Base-by-base conservation (phyloP, 1,140 invertebrate species). In the Microplitis mediator region DNA sequence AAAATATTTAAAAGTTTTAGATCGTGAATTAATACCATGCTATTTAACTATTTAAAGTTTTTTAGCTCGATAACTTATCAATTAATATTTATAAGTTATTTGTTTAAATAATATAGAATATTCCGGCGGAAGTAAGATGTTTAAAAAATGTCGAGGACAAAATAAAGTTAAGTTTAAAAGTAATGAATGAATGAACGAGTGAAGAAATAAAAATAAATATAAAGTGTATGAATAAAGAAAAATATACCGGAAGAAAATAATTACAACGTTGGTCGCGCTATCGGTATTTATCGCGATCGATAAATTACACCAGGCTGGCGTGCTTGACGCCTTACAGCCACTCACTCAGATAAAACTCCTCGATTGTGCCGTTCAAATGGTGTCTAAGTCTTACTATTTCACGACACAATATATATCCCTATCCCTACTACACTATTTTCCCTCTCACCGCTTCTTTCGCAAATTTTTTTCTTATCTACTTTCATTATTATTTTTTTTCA, bases 291-390 rank as follows among this genome's bases (percentile, higher is more conserved):
- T 75, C 74, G 62, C 23, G 71, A 73, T 73, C 71, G 74, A 75
- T 75, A 73, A 75, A 75, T 75, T 73, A 75, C 62, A 14, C 56
- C 3, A 23, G 32, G 23, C 9, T 71, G 64, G 73, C 71, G 65
- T 73, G 61, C 63, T 58, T 36, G 39, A 67, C 64, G 65, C 58
- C 64, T 68, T 68, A 54, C 50, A 61, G 62, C 63, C 13, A 39
- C 16, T 35, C 23, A 51, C 36, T 39, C 69, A 52, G 71, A 75
- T 75, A 75, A 73, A 64, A 64, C 64, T 31, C 34, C 54, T 61
- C 66, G 71, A 75, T 75, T 75, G 71, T 34, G 66, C 50, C 71
- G 39, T 73, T 75, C 36, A 73, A 75, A 58, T 73, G 74, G 71
- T 74, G 61, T 75, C 65, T 52, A 34, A 54, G 62, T 39, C 65